A percentile compares a stretch with the other conserved stretches of the same genome.
These are phyloP conservation scores for Chelonia mydas DNA, from an alignment of 2,797 vertebrate genomes.

Conservation along the genomic window DNA sequence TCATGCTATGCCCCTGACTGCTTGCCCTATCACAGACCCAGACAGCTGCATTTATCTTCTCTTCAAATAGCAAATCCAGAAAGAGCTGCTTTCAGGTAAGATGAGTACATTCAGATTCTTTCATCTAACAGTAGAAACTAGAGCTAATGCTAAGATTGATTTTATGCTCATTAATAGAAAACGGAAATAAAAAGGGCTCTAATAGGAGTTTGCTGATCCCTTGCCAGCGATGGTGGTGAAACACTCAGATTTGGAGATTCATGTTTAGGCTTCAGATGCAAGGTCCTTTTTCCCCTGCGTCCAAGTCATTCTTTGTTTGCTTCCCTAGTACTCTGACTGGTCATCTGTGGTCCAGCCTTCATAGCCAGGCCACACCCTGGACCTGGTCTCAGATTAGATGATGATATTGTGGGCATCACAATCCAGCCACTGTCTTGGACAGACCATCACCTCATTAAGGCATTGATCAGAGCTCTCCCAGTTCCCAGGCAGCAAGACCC, in stretches of 20 bases:
- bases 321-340: not conserved
- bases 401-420: not conserved
- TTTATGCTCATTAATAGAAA: not conserved
- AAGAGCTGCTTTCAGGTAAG: not conserved
- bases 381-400: not conserved
- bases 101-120: not conserved
- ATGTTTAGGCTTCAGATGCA: not conserved
- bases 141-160: not conserved
- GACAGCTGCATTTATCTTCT: not conserved
- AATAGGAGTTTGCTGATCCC: not conserved
- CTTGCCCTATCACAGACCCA: accelerated
- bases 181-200: not conserved
- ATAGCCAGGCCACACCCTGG: not conserved
- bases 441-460: not conserved
- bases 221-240: not conserved
- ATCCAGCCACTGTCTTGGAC: not conserved
- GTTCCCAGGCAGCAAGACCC: not conserved
- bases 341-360: not conserved
- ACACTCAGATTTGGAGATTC: not conserved
- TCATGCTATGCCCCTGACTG: accelerated
- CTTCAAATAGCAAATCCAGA: not conserved
- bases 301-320: not conserved
- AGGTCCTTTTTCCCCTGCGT: not conserved
- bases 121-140: not conserved
- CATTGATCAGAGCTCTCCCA: not conserved